phyloP scores from a whole-genome alignment of 2,113 vertebrate genomes.

The Ivindomyrus marchei region DNA sequence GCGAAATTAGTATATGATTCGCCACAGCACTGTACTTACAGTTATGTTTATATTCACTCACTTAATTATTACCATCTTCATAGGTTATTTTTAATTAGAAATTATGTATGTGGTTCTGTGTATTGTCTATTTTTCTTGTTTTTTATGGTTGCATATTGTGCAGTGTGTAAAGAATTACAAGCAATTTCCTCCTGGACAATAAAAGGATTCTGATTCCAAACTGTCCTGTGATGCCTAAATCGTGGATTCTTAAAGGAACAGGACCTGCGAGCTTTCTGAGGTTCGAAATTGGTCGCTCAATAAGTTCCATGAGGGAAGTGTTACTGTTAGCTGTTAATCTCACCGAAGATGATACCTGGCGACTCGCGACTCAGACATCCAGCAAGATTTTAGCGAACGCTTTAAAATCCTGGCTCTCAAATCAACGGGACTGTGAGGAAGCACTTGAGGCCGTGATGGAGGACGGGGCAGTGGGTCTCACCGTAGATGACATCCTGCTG shows the following conservation, averaged over 20 bases:
- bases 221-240: not conserved
- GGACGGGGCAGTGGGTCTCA: constrained; percentile 36
- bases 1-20: not conserved
- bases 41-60: not conserved
- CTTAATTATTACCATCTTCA: not conserved
- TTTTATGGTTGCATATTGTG: not conserved
- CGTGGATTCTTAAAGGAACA: not conserved
- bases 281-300: not conserved
- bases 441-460: not conserved
- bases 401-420: not conserved
- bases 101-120: not conserved
- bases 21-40: not conserved
- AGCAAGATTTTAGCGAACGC: not conserved
- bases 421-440: not conserved
- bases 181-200: not conserved
- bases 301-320: not conserved
- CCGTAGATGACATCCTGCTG: constrained; percentile 91
- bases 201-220: not conserved
- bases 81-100: not conserved
- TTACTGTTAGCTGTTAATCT: not conserved
- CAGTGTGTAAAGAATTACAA: not conserved
- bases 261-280: not conserved
- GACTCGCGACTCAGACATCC: not conserved
- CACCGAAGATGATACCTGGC: not conserved
- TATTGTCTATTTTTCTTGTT: not conserved